phyloP scores from a whole-genome alignment of 2,888 invertebrate genomes.

The Calameuta filiformis region DNA sequence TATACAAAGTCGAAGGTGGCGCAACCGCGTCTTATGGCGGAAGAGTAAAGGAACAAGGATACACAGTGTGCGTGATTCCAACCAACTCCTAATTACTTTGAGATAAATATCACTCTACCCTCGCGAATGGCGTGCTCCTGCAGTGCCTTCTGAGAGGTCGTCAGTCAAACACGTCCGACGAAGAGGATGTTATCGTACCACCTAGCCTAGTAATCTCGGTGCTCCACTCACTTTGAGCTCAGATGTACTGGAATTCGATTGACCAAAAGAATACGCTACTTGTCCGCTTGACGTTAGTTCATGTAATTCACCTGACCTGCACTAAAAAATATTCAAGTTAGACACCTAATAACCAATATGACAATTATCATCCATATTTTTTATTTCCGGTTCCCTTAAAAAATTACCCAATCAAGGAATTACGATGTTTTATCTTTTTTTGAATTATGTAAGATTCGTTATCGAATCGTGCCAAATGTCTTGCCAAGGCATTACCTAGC shows the following conservation, averaged over 20 bases:
- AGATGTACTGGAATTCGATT: constrained; percentile 32
- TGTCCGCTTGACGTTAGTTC: not conserved
- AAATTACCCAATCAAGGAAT: too few relatives aligned
- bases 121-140: constrained; percentile 60
- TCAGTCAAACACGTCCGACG: constrained; percentile 55
- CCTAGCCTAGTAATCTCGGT: constrained; percentile 35
- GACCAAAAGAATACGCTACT: constrained; percentile 16
- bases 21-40: constrained; percentile 12
- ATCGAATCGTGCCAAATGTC: too few relatives aligned
- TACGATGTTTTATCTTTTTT: too few relatives aligned
- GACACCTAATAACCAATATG: too few relatives aligned
- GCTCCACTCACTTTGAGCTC: constrained; percentile 37
- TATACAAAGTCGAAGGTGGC: constrained; percentile 24
- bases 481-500: too few relatives aligned
- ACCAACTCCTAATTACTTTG: constrained; percentile 57
- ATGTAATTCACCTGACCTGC: too few relatives aligned
- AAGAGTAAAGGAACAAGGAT: constrained; percentile 20
- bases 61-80: constrained; percentile 47
- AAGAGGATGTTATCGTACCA: constrained; percentile 51
- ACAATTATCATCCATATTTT: too few relatives aligned
- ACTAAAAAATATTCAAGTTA: too few relatives aligned
- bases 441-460: too few relatives aligned
- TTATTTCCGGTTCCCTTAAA: too few relatives aligned
- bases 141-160: constrained; percentile 53
- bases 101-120: constrained; percentile 58